Base-by-base conservation (phyloP, 2,797 vertebrate genomes). In the Dryobates pubescens region DNA sequence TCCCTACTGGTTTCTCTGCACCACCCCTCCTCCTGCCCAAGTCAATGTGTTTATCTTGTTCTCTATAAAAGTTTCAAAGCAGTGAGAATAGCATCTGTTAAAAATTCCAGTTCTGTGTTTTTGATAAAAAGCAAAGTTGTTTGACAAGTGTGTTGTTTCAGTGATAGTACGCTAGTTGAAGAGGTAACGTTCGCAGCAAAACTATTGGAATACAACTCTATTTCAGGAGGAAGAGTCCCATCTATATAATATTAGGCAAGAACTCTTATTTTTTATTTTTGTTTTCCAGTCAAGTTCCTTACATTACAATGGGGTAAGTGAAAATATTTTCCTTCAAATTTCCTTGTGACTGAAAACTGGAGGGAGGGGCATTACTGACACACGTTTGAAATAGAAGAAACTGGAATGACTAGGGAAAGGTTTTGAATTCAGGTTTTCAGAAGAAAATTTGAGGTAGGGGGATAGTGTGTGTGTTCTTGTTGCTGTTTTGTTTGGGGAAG, bases 41-140 rank as follows among this genome's bases (percentile, higher is more conserved):
- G 26, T 84, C 22, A 84, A 53, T 56, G 24, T 58, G 38, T 88
- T 89, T 83, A 76, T 34, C 22, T 94, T 68, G 70, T 88, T 94
- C 61, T 82, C 54, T 9, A 7, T 75, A 82, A 93, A 90, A 91
- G 23, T 67, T 83, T 92, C 54, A 86, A 87, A 89, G 73, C 8
- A 18, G 19, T 78, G 76, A 92, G 87, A 89, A 89, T 70, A 23
- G 29, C 24, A 83, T 86, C 59, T 79, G 30, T 73, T 94, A 91
- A 88, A 86, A 86, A 79, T 79, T 83, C 74, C 24, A 51, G 4
- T 57, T 87, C 20, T 57, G 53, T 78, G 63, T 20, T 91, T 86
- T 70, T 92, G 91, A 92, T 76, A 84, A 64, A 92, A 69, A 6
- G 10, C 17, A 45, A 91, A 81, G 27, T 17, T 32, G 14, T 34